Conservation (phyloP, 2,888 invertebrate species). For the Calliphora vomitoria region DNA sequence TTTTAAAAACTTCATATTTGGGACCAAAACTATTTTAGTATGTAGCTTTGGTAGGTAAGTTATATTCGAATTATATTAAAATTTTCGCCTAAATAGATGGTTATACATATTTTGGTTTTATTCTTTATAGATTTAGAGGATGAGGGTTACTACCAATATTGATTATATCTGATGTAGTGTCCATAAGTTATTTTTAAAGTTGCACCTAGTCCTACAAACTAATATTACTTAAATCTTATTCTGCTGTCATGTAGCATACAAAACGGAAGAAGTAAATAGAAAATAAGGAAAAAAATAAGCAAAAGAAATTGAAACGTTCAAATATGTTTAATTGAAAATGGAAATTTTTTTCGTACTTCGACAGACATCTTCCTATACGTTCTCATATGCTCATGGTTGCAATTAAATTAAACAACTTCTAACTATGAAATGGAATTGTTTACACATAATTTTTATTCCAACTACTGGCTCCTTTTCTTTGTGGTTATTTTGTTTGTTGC, state of each 20-base stretch:
- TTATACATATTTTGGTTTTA: no score
- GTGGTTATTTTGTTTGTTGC: constrained; percentile 37
- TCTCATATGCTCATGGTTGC: constrained; percentile 23
- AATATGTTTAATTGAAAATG: constrained; percentile 66
- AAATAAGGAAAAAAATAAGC: constrained; percentile 11
- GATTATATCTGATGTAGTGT: not conserved
- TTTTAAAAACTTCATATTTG: no score
- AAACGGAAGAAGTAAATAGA: constrained; percentile 1
- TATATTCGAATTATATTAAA: no score
- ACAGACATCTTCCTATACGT: not conserved
- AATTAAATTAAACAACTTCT: constrained; percentile 56
- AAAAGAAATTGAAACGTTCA: constrained; percentile 28
- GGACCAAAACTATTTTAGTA: no score
- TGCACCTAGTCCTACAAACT: not conserved
- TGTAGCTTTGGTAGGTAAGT: no score
- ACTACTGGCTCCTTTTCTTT: constrained; percentile 25
- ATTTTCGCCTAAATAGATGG: no score
- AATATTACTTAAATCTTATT: not conserved
- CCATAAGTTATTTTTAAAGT: not conserved
- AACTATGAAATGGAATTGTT: constrained; percentile 40
- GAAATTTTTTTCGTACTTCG: constrained; percentile 30
- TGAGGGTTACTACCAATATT: not conserved
- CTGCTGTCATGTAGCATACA: not conserved
- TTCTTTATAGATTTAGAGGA: no score
- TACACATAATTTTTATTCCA: constrained; percentile 21